Conservation (phyloP, 2,888 invertebrate genomes). For the Leptopilina syphax region DNA sequence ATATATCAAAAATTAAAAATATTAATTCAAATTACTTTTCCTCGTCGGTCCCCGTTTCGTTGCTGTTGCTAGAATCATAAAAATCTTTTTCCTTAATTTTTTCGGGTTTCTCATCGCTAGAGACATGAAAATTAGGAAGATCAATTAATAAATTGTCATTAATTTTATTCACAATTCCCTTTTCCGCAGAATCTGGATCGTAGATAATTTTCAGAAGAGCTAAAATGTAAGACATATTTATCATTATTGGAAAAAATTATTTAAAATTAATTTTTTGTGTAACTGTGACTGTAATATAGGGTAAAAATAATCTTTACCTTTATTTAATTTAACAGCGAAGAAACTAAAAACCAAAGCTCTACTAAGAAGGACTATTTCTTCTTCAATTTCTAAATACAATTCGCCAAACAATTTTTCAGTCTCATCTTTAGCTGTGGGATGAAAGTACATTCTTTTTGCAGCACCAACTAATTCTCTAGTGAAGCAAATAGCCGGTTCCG, state of each 20-base stretch:
- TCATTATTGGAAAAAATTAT: too few species aligned
- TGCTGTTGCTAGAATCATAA: neutral
- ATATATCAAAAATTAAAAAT: neutral
- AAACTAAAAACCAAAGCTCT: constrained; percentile 60
- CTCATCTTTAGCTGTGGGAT: constrained; percentile 57
- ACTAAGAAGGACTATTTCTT: constrained; percentile 61
- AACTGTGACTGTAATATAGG: too few species aligned
- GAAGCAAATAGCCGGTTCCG: constrained; percentile 58
- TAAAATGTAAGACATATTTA: neutral
- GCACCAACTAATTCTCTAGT: constrained; percentile 60
- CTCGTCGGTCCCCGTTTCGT: constrained; percentile 5
- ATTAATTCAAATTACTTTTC: constrained; percentile 9
- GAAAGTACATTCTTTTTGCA: constrained; percentile 63
- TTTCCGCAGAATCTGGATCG: neutral
- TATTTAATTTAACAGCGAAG: constrained; percentile 61
- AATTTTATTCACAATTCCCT: neutral
- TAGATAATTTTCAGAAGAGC: neutral
- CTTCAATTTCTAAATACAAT: constrained; percentile 65
- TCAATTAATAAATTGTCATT: neutral
- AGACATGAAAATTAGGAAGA: too few species aligned
- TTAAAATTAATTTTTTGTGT: too few species aligned
- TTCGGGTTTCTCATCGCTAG: too few species aligned
- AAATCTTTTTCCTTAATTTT: neutral
- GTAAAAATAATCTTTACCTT: constrained; percentile 50
- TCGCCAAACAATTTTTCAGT: constrained; percentile 66